Base-by-base conservation (phyloP, 1,140 invertebrate genomes). In the Leptinotarsa defecta region DNA sequence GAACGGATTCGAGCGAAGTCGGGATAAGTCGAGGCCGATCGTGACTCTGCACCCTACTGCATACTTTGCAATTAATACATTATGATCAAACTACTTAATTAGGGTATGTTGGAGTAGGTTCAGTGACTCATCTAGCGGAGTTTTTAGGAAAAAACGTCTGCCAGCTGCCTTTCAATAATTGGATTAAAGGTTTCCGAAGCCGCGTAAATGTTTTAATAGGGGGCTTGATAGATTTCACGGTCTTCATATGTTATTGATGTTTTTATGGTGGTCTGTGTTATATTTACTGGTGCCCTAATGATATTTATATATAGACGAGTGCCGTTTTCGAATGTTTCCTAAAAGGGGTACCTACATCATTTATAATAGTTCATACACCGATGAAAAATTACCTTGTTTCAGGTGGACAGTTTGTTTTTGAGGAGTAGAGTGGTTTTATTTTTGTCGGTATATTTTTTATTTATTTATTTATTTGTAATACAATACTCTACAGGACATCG, bases 71-170 rank as follows among this genome's bases (percentile, higher is more conserved):
- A 84, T 84, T 84, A 84, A 84, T 84, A 83, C 83, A 83, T 83
- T 83, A 84, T 83, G 81, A 83, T 84, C 82, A 84, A 80, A 82
- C 81, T 82, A 82, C 83, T 84, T 83, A 84, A 83, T 84, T 83
- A 81, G 79, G 72, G 73, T 76, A 76, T 78, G 80, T 81, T 79
- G 72, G 78, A 82, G 80, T 83, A 82, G 76, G 82, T 82, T 82
- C 78, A 79, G 77, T 83, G 82, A 83, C 81, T 81, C 83, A 83
- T 81, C 81, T 64, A 64, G 20, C 11, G 52, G 68, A 43, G 27
- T 61, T 76, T 71, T 61, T 57, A 57, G 52, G 52, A 57, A 57
- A 43, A 43, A 57, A 57, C 52, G 52, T 57, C 52, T 15, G 52
- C 52, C 52, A 57, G 52, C 52, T 57, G 52, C 52, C 52, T 57